These are phyloP conservation scores for Scrobipalpa costella DNA, from an alignment of 2,888 invertebrate genomes.

Conservation along the genomic window DNA sequence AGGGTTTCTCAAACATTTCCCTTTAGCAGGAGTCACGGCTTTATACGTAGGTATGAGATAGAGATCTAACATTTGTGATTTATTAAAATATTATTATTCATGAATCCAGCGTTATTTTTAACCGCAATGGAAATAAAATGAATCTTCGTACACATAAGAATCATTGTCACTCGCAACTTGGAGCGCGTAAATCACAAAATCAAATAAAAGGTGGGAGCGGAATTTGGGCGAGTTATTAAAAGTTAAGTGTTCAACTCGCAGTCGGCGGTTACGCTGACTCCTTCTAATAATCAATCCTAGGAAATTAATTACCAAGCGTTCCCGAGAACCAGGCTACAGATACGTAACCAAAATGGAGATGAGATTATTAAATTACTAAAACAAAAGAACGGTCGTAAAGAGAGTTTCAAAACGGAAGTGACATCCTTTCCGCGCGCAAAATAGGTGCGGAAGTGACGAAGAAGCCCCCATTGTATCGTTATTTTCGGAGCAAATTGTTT, in stretches of 20 bases:
- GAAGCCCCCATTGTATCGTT: slow-evolving; percentile 7
- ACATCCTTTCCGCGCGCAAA: slow-evolving; percentile 3
- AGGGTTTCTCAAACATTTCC: too few species aligned
- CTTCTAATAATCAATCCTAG: slow-evolving; percentile 36
- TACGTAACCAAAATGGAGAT: slow-evolving; percentile 8
- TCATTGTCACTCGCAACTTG: slow-evolving; percentile 30
- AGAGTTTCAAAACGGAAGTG: slow-evolving; percentile 22
- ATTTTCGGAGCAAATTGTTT: slow-evolving; percentile 8
- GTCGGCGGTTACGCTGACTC: slow-evolving; percentile 37
- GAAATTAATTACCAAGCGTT: slow-evolving; percentile 34
- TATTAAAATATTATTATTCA: slow-evolving; percentile 30
- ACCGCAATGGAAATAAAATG: slow-evolving; percentile 31
- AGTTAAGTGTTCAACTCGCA: slow-evolving; percentile 40
- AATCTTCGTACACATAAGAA: slow-evolving; percentile 33
- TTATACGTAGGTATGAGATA: slow-evolving; percentile 10
- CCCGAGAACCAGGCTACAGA: background rate
- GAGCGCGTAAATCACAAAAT: slow-evolving; percentile 37
- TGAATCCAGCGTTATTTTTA: slow-evolving; percentile 26
- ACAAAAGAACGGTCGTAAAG: slow-evolving; percentile 25
- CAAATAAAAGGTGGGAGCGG: slow-evolving; percentile 38
- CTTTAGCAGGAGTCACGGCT: too few species aligned
- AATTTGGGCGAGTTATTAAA: slow-evolving; percentile 29
- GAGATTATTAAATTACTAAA: slow-evolving; percentile 24
- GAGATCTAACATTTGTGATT: slow-evolving; percentile 27
- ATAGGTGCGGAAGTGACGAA: slow-evolving; percentile 19